Evolutionary conservation across 2,888 invertebrate genomes (phyloP).

Genomic region (Bhutanitis thaidina): DNA sequence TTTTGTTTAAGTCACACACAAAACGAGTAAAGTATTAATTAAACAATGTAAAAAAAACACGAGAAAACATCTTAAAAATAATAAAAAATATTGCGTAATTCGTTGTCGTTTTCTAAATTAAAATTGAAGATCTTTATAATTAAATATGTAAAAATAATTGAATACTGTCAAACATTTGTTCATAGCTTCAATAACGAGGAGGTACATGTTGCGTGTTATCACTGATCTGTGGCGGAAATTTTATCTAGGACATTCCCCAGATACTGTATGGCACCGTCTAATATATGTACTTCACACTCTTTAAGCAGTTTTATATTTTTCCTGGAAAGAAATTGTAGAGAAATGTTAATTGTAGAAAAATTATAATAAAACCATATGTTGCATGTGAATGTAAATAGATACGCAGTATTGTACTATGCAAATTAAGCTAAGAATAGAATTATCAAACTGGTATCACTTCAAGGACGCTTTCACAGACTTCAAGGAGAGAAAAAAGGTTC

Average conservation of each 20-base stretch:
- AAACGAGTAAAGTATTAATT: conserved; percentile 18
- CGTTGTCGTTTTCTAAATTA: conserved; percentile 16
- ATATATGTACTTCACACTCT: conserved; percentile 65
- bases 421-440: too few species aligned
- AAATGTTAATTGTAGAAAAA: too few species aligned
- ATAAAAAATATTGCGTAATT: conserved; percentile 25
- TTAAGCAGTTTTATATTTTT: conserved; percentile 63
- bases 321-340: conserved; percentile 42
- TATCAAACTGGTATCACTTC: too few species aligned
- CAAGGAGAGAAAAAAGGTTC: too few species aligned
- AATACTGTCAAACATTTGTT: conserved; percentile 32
- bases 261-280: conserved; percentile 64
- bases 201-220: conserved; percentile 28
- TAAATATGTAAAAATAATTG: conserved; percentile 14
- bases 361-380: too few species aligned
- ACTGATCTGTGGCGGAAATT: conserved; percentile 37
- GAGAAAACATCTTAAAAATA: conserved; percentile 10
- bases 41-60: conserved; percentile 5
- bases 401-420: too few species aligned
- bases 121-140: not conserved
- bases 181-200: conserved; percentile 18
- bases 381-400: too few species aligned
- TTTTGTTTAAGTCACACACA: conserved; percentile 12
- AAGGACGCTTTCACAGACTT: too few species aligned
- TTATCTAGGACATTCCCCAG: conserved; percentile 46